Evolutionary conservation across 1,140 invertebrate species (phyloP), one percentile per base, ranked within the genome.

Genomic region (Caenorhabditis tropicalis): DNA sequence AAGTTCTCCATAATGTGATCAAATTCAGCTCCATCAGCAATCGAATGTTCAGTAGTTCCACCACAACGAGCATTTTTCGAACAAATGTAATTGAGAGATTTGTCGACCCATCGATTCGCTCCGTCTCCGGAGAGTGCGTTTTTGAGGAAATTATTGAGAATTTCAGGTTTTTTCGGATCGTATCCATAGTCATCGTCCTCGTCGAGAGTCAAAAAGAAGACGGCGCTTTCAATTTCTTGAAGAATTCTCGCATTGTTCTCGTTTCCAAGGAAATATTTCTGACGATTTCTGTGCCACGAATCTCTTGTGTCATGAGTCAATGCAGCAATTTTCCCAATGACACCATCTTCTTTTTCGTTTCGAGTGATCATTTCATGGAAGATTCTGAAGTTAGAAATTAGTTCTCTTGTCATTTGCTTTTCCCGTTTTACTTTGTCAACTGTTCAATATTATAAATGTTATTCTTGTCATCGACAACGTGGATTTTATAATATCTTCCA

Each of bases 61-160:
- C 60, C 96, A 19, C 65, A 74, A 0, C 65, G 97, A 91, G 98
- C 98, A 39, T 96, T 98, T 84, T 98, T 98, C 92, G 98, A 96
- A 48, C 98, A 95, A 56, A 96, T 96, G 53, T 96, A 96, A 43
- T 96, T 96, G 65, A 96, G 93, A 4, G 96, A 96, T 92, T 98
- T 96, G 92, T 97, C 98, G 89, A 98, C 98, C 82, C 96, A 93
- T 81, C 96, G 94, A 92, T 98, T 98, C 91, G 98, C 98, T 91
- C 98, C 96, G 92, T 98, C 98, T 79, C 93, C 93, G 92, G 98
- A 96, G 65, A 98, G 92, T 79, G 98, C 85, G n/a, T 70, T 82
- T 6, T 21, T 19, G 21, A 87, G 39, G 65, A 86, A 87, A 21
- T 84, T 58, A 36, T 58, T 81, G 7, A 87, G 58, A 19, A 79